Percentiles rank a stretch among this genome's conserved stretches.
phyloP scores from a whole-genome alignment of 2,797 vertebrate species.

The Danio aesculapii region DNA sequence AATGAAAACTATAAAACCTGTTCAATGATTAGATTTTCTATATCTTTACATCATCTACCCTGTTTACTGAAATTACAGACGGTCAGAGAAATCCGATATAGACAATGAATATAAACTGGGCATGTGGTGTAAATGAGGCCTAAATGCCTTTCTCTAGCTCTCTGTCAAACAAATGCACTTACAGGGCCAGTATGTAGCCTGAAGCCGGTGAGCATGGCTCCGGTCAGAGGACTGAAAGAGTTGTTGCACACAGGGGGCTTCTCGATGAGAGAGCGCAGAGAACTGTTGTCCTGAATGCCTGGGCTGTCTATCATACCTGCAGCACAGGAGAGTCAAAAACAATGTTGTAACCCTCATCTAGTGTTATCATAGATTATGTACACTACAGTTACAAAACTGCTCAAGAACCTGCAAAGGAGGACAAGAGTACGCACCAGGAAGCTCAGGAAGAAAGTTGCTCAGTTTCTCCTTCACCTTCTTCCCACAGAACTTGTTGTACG shows the following conservation, averaged over 20 bases:
- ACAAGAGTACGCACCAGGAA: constrained; percentile 80
- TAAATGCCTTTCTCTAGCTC: no score
- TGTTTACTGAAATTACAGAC: no score
- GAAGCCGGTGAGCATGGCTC: constrained; percentile 93
- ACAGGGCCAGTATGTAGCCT: constrained; percentile 96
- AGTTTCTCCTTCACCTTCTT: constrained; percentile 99
- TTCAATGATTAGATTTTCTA: no score
- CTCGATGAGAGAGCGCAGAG: constrained; percentile 93
- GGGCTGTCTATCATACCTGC: constrained; percentile 95
- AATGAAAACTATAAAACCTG: no score
- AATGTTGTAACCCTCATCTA: background rate
- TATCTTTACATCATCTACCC: no score
- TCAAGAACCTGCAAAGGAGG: background rate
- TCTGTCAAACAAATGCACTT: constrained; percentile 46
- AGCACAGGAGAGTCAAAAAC: background rate
- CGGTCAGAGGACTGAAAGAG: constrained; percentile 93
- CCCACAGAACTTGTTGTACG: constrained; percentile 97
- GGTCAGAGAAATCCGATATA: no score
- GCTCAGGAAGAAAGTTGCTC: constrained; percentile 96
- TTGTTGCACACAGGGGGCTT: constrained; percentile 95
- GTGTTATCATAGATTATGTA: background rate
- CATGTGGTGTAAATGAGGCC: no score
- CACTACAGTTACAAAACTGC: background rate
- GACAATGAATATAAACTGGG: no score
- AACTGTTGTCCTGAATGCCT: constrained; percentile 94